Evolutionary conservation across 2,888 invertebrate species (phyloP).

Genomic region (Mesoligia furuncula): DNA sequence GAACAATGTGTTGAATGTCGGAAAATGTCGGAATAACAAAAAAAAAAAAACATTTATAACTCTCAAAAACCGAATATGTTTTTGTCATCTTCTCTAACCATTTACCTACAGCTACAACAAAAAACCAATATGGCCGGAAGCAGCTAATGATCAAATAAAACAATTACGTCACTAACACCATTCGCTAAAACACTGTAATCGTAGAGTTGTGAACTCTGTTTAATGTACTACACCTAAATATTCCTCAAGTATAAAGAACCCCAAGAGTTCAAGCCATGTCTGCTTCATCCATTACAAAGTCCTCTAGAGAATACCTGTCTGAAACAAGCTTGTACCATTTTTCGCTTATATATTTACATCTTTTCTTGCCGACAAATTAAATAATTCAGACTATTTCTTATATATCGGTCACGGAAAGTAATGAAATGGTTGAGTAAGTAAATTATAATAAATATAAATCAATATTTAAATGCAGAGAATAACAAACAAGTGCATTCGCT

Average conservation of each 20-base stretch:
- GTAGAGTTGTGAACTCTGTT: conserved; percentile 12
- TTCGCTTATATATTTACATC: conserved; percentile 34
- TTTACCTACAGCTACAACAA: conserved; percentile 5
- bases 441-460: neutral
- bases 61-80: neutral
- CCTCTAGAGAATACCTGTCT: conserved; percentile 54
- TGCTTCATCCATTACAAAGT: conserved; percentile 58
- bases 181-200: conserved; percentile 28
- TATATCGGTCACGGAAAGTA: conserved; percentile 3
- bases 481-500: neutral
- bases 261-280: conserved; percentile 43
- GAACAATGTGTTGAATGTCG: neutral
- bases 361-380: conserved; percentile 43
- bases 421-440: neutral
- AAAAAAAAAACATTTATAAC: neutral
- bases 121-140: conserved; percentile 15
- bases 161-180: conserved; percentile 16
- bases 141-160: conserved; percentile 17
- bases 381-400: conserved; percentile 28
- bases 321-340: conserved; percentile 49
- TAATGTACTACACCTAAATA: conserved; percentile 28
- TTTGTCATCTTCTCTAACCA: neutral
- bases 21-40: neutral
- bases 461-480: neutral
- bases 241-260: conserved; percentile 39